Evolutionary conservation across 2,113 vertebrate genomes (phyloP), one percentile per base, ranked within the genome.

Genomic region (Sylvilagus bachmani): DNA sequence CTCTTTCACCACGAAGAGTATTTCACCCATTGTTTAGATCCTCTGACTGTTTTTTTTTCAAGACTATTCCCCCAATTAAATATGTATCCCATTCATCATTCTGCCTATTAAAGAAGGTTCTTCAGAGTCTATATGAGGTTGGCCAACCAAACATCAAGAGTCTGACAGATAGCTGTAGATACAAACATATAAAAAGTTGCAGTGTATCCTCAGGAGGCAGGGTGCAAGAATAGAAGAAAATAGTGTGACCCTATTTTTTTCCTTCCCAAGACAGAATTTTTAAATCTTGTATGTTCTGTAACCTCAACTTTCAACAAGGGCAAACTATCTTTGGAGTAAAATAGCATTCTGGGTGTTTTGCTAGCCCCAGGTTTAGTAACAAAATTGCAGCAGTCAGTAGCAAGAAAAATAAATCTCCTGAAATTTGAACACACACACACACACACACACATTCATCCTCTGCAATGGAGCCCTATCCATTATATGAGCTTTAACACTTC

Each of bases 291-390:
- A 31, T 92, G 49, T 91, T 95, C 71, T 85, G 25, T 87, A 94
- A 95, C 70, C 73, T 86, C 90, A 96, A 78, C 66, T 93, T 96
- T 89, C 82, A 97, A 69, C 31, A 89, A 91, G 84, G 81, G 94
- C 92, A 78, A 94, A 90, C 87, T 95, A 91, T 91, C 89, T 94
- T 95, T 95, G 78, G 55, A 96, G 44, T 94, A 88, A 96, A 96
- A 93, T 81, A 95, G 87, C 78, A 92, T 90, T 93, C 73, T 44
- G n/a, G 33, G 71, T 69, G 31, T 78, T 95, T 93, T 81, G 70
- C 53, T 80, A 86, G 58, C 53, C 62, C 38, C 84, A n/a, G 38
- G 22, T 89, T 96, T 94, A 85, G 96, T 66, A 84, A 88, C 90
- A 94, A 13, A 73, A 82, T 36, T 25, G 55, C 17, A 95, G 17